Conservation (phyloP, 2,888 invertebrate species). For the Opisthograptis luteolata region DNA sequence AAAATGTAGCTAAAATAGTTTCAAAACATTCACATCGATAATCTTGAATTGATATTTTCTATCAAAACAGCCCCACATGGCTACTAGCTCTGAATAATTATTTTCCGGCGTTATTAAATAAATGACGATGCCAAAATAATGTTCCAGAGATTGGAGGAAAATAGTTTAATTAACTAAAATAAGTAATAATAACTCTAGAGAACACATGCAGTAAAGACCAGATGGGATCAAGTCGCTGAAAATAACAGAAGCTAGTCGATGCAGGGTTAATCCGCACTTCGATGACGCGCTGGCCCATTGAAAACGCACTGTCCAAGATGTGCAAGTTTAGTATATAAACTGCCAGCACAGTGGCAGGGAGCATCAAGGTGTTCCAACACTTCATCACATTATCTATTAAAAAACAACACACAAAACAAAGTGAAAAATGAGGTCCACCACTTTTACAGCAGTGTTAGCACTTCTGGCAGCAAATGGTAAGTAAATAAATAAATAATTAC, state of each 20-base stretch:
- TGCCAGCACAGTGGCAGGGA: conserved; percentile 64
- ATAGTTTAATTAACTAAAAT: background rate
- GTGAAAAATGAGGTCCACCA: conserved; percentile 58
- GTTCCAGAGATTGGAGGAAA: no score
- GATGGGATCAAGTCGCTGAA: conserved; percentile 11
- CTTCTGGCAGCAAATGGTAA: conserved; percentile 72
- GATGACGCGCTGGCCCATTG: conserved; percentile 73
- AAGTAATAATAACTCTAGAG: background rate
- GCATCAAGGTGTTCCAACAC: conserved; percentile 54
- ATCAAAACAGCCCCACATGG: no score
- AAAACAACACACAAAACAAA: conserved; percentile 41
- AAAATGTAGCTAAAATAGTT: no score
- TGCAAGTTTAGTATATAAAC: conserved; percentile 77
- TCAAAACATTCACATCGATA: no score
- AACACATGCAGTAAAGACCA: background rate
- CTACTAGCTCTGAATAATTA: no score
- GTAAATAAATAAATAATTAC: conserved; percentile 42
- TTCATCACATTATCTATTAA: conserved; percentile 41
- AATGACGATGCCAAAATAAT: no score
- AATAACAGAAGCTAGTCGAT: conserved; percentile 10
- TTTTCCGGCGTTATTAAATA: no score
- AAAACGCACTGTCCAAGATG: conserved; percentile 68
- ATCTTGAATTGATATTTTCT: no score
- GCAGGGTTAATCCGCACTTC: conserved; percentile 71
- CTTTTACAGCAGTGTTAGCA: conserved; percentile 50